Conservation (phyloP, 1,140 invertebrate genomes). For the Drosophila nebulosa region DNA sequence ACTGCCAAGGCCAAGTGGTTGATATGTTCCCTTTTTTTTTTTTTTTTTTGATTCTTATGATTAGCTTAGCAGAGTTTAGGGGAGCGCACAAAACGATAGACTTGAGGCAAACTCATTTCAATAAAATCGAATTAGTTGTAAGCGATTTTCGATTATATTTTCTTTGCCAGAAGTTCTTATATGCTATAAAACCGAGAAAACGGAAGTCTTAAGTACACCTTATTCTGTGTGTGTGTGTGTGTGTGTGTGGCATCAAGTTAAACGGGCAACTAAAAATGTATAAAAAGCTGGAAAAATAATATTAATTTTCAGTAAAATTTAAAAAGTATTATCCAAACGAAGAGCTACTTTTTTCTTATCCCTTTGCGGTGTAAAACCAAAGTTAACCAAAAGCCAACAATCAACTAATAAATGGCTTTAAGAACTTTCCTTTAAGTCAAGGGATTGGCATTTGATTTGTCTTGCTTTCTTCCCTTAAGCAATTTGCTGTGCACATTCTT, state of each 20-base stretch:
- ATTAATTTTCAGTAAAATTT: background rate
- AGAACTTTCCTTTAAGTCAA: background rate
- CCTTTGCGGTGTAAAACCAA: no score
- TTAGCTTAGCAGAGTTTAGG: slow-evolving; percentile 59
- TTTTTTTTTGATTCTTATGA: slow-evolving; percentile 44
- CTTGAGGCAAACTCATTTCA: slow-evolving; percentile 43
- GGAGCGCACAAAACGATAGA: background rate
- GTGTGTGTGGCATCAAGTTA: background rate
- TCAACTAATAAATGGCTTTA: no score
- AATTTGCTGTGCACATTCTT: background rate
- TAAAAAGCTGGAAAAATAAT: background rate
- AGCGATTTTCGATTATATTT: slow-evolving; percentile 51
- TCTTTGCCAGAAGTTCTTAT: background rate
- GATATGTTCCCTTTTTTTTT: background rate
- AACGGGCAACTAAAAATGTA: background rate
- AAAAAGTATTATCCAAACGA: background rate
- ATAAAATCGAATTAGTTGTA: slow-evolving; percentile 64
- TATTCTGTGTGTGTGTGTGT: background rate
- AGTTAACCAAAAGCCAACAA: no score
- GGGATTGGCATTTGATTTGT: background rate
- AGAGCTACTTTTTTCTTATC: no score
- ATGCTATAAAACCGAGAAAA: background rate
- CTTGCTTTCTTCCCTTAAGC: background rate
- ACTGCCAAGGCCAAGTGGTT: slow-evolving; percentile 28
- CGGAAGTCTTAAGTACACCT: background rate